These are phyloP conservation scores for Castor canadensis DNA, from an alignment of 2,113 vertebrate species.

Conservation along the genomic window DNA sequence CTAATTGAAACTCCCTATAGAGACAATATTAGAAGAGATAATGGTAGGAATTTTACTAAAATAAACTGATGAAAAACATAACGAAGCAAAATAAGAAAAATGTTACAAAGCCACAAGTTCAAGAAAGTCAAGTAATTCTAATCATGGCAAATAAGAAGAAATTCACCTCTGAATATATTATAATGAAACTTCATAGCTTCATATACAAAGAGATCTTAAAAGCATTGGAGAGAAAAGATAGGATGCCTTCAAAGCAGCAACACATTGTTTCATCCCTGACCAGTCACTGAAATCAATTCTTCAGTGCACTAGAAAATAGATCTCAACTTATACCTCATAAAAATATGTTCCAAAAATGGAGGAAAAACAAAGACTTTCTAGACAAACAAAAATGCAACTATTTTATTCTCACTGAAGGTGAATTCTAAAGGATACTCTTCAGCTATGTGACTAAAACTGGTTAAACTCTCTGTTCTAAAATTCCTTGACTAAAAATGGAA, in stretches of 20 bases:
- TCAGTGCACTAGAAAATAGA: neutral
- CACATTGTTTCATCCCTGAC: accelerated
- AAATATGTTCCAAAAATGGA: neutral
- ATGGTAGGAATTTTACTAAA: neutral
- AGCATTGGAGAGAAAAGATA: neutral
- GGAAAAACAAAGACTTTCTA: neutral
- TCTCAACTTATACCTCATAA: neutral
- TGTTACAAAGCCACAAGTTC: neutral
- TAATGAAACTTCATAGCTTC: neutral
- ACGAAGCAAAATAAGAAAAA: neutral
- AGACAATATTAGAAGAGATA: neutral
- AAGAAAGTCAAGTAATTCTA: neutral
- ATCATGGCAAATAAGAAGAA: neutral
- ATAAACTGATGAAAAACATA: neutral
- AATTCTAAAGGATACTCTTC: neutral
- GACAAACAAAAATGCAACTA: neutral
- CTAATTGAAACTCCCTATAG: neutral
- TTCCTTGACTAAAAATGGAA: neutral
- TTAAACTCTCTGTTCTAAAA: neutral
- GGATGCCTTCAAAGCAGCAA: too few species aligned
- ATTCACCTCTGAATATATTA: neutral
- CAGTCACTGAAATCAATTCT: neutral
- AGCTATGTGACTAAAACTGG: neutral
- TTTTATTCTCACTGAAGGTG: neutral
- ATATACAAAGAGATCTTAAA: neutral